Base-by-base conservation (phyloP, 1,140 invertebrate species). In the Hyles vespertilio region DNA sequence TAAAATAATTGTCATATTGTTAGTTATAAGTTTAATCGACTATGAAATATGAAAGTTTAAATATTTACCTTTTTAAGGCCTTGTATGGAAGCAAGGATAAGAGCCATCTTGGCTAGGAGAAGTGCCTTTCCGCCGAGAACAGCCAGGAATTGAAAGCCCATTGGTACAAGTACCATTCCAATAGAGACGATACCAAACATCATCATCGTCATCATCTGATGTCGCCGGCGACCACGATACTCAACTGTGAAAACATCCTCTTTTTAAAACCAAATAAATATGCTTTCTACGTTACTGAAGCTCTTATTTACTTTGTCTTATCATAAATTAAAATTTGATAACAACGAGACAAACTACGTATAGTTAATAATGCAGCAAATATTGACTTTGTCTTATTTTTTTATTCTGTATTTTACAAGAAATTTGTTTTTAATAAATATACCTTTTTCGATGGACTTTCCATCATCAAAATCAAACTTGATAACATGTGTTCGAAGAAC, bases 91-190 rank as follows among this genome's bases (percentile, higher is more conserved):
- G 94, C 93, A 1, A 95, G 74, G n/a, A 95, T 91, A 2, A 95
- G 77, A 0, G 94, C 94, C 91, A 95, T 92, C 84, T 95, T 95
- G 1, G 94, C 93, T 46, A 95, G 74, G 0, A 95, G 69, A 1
- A 95, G 70, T 0, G 94, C 94, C 84, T 95, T 95, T 32, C 94
- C 94, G 8, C 94, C 94, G 0, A 95, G 84, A 0, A 95, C 93
- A 0, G 94, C 93, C 0, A 95, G 84, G 72, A 95, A 94, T 70
- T 95, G 94, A 61, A 95, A 95, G 36, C 94, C 94, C 92, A 95
- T 93, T 1, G 94, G 94, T 7, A 95, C 89, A 0, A 95, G 71
- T 1, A 95, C 92, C 67, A 93, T 92, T 1, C 93, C 93, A 72
- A 95, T 91, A 9, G 94, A 90, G 2, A 94, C 85, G 0, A 94